Base-by-base conservation (phyloP, 2,113 vertebrate genomes). In the Probosciger aterrimus region DNA sequence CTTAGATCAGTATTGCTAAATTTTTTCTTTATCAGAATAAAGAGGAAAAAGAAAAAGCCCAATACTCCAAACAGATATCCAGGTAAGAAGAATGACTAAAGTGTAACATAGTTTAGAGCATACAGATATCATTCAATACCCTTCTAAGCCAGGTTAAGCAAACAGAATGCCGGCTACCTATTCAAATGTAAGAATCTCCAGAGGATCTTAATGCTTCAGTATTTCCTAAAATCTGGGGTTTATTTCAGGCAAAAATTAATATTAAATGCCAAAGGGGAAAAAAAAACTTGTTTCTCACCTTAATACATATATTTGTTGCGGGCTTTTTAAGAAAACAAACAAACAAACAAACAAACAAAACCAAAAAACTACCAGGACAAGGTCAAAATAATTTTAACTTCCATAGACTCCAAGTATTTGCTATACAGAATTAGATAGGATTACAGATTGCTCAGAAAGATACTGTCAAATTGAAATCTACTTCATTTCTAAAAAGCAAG, bases 251-350 rank as follows among this genome's bases (percentile, higher is more conserved):
- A 93, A 65, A 90, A 95, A 62, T 14, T 0, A 41, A 11, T 50
- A 68, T n/a, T 70, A 71, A 75, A 67, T 44, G 37, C 2, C 11
- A 74, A 30, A 35, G 9, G 18, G 10, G n/a, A 33, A 44, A 62
- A 41, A 6, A 31, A 44, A 44, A n/a, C 69, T 30, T 44, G 9
- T 65, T 79, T 88, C 37, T 74, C 44, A 41, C 23, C 37, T 88
- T 63, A 52, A 47, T 30, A 63, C 5, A 41, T 22, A 4, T 9
- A 57, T 8, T 25, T 53, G 8, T 31, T 63, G 55, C 7, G 3
- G 0, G 6, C 41, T 86, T 86, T 74, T 13, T 11, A 15, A 6
- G 18, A 4, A 1, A 6, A 2, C 1, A 12, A n/a, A 23, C 30
- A 33, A 57, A 33, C 33, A 4, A 22, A 19, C 55, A n/a, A 33